Percentiles rank a stretch among this genome's conserved stretches.
Evolutionary conservation across 2,113 vertebrate genomes (phyloP).

Genomic region (Ciconia maguari): DNA sequence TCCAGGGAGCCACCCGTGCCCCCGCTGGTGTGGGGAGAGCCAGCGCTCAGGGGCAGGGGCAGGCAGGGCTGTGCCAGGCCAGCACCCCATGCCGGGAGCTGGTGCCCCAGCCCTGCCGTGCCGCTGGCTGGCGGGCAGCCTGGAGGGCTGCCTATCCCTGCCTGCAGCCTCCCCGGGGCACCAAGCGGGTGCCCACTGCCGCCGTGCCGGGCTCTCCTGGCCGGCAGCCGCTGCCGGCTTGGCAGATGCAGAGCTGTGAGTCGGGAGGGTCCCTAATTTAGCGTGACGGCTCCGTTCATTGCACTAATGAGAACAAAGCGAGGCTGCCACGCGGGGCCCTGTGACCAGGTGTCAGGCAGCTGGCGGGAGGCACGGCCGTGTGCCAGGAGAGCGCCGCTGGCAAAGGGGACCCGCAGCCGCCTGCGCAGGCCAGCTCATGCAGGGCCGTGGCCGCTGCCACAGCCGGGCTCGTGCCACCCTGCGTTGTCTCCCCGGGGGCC

Average conservation of each 20-base stretch:
- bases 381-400: fast-evolving
- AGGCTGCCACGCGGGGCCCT: neutral
- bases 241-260: neutral
- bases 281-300: neutral
- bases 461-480: neutral
- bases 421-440: neutral
- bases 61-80: neutral
- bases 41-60: neutral
- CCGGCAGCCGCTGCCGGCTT: neutral
- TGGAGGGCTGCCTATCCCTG: neutral
- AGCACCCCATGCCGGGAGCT: fast-evolving
- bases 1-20: neutral
- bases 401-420: fast-evolving
- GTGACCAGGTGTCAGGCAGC: neutral
- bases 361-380: fast-evolving
- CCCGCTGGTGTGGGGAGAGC: neutral
- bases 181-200: fast-evolving
- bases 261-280: neutral
- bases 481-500: neutral
- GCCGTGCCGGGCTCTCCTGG: neutral
- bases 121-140: neutral
- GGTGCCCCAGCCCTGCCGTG: fast-evolving
- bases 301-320: conserved; percentile 27
- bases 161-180: neutral
- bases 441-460: neutral